phyloP scores from a whole-genome alignment of 2,888 invertebrate species.

The Conus canariensis region DNA sequence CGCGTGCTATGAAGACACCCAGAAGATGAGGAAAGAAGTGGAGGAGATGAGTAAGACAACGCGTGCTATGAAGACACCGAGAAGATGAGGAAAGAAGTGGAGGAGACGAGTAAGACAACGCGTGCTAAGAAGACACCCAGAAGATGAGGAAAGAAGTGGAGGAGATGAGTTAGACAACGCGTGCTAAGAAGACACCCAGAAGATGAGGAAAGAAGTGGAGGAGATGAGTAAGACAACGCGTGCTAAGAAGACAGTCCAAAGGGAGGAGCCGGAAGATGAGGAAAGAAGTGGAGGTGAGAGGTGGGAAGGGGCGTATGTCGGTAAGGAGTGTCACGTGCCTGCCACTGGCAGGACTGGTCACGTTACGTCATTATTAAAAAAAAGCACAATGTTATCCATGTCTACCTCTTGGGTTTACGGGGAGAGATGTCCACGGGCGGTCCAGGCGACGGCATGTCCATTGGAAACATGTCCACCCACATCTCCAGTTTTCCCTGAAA shows the following conservation, averaged over 20 bases:
- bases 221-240: too few relatives aligned
- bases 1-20: background rate
- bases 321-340: too few relatives aligned
- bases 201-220: too few relatives aligned
- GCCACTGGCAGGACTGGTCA: too few relatives aligned
- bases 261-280: background rate
- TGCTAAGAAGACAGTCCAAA: background rate
- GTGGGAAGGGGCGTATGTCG: too few relatives aligned
- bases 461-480: constrained; percentile 98
- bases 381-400: too few relatives aligned
- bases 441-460: constrained; percentile 85
- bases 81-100: background rate
- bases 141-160: too few relatives aligned
- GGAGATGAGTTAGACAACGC: too few relatives aligned
- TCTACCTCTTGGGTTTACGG: constrained; percentile 82
- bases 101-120: background rate
- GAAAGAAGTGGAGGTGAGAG: background rate
- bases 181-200: too few relatives aligned
- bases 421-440: constrained; percentile 89
- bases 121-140: too few relatives aligned
- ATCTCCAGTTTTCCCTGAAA: constrained; percentile 91
- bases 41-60: too few relatives aligned
- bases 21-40: background rate
- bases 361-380: too few relatives aligned
- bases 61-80: background rate